phyloP scores from a whole-genome alignment of 2,113 vertebrate genomes.

The Sphyrna mokarran region DNA sequence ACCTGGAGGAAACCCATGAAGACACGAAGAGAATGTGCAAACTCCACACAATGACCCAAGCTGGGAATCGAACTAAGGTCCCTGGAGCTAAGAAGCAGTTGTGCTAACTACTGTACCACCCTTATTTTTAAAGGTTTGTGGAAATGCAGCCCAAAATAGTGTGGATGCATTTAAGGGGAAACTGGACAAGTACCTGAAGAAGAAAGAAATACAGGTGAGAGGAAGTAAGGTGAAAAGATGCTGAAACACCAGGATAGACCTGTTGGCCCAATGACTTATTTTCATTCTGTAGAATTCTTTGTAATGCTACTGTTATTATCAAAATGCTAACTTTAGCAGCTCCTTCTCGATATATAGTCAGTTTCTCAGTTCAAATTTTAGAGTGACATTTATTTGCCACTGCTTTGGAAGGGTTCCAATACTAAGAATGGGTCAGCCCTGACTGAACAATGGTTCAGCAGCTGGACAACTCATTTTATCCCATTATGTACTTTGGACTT shows the following conservation, averaged over 20 bases:
- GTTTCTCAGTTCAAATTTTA: not conserved
- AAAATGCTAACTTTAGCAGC: not conserved
- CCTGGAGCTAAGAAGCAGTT: too few relatives aligned
- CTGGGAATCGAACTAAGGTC: too few relatives aligned
- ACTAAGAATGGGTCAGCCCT: not conserved
- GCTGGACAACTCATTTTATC: not conserved
- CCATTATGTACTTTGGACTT: not conserved
- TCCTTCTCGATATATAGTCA: not conserved
- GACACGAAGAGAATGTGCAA: too few relatives aligned
- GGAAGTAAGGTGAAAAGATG: not conserved
- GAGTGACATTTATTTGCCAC: not conserved
- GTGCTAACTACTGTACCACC: too few relatives aligned
- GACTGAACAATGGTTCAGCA: not conserved
- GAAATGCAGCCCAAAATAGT: too few relatives aligned
- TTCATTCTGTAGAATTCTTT: not conserved
- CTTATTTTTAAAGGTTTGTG: too few relatives aligned
- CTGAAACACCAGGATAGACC: not conserved
- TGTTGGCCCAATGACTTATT: not conserved
- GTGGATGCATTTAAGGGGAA: not conserved
- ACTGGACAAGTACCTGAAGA: not conserved
- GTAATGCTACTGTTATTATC: not conserved
- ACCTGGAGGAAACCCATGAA: too few relatives aligned
- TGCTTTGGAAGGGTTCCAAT: not conserved
- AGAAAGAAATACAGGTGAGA: not conserved
- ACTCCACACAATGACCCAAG: too few relatives aligned